Percentiles rank a stretch among this genome's conserved stretches.
Conservation (phyloP, 2,113 vertebrate genomes). For the Bungarus multicinctus region DNA sequence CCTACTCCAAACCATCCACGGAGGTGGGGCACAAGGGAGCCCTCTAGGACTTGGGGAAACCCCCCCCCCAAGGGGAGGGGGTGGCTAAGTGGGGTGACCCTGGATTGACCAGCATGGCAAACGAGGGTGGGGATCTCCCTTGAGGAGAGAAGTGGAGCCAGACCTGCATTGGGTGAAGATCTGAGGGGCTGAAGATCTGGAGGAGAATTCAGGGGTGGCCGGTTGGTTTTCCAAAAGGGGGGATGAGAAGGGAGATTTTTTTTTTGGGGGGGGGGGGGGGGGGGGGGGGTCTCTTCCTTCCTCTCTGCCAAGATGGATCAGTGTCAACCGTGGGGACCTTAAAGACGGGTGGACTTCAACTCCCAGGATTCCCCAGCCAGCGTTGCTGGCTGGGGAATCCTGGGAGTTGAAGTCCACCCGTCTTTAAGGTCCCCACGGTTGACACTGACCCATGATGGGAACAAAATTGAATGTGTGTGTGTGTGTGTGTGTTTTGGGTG, state of each 20-base stretch:
- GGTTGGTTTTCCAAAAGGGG: neutral
- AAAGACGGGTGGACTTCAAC: no score
- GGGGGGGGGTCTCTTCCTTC: neutral
- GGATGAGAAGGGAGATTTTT: neutral
- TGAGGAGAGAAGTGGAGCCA: neutral
- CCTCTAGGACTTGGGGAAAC: neutral
- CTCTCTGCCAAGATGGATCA: neutral
- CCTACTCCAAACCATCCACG: neutral
- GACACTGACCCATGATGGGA: no score
- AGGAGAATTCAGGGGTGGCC: accelerated
- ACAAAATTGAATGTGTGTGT: no score
- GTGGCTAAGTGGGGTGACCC: neutral
- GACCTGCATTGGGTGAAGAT: neutral
- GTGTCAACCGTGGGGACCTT: no score
- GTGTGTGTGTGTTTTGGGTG: no score
- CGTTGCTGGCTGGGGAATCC: no score
- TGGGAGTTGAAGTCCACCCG: no score
- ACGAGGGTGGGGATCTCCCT: neutral
- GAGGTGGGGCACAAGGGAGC: neutral
- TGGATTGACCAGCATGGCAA: neutral
- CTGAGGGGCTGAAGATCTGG: neutral
- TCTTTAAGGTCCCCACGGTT: no score
- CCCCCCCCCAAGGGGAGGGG: no score
- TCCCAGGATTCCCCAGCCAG: no score
- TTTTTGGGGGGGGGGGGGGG: no score